Evolutionary conservation across 2,797 vertebrate species (phyloP), one percentile per base, ranked within the genome.

Genomic region (Varecia variegata): DNA sequence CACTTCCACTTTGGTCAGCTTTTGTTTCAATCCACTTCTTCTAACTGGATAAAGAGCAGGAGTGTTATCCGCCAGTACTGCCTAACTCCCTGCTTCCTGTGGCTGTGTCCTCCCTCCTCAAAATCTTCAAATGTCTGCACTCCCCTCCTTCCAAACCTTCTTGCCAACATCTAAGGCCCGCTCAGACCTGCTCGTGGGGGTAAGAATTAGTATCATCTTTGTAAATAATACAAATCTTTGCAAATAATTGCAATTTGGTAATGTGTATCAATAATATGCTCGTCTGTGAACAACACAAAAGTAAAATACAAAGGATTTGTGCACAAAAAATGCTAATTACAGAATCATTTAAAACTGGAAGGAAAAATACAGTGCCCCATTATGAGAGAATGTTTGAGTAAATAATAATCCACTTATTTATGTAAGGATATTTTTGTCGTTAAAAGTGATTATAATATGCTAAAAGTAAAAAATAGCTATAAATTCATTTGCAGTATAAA

Each of bases 351-450:
- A 73, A 87, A 96, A 83, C 27, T 77, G 76, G 21, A 88, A 94
- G 43, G 65, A 58, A 71, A 88, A 93, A 90, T 45, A 47, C 20
- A 91, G 70, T 67, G 86, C 67, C 74, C 79, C 50, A 58, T 97
- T 94, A 93, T 15, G 50, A 58, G 65, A 91, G 74, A 95, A 91
- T 82, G 70, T 90, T 86, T 95, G 74, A 30, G 68, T 88, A 97
- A 96, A 97, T 92, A 95, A 93, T 95, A 82, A 93, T 81, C 91
- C n/a, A 91, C 54, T 43, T 60, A 68, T 85, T 96, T 73, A 93
- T 70, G 14, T 71, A 88, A 97, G 54, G 32, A 50, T 87, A 95
- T 89, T 96, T 95, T 96, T 96, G 90, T 84, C 88, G 88, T 94
- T 77, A 83, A 94, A 92, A 96, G 92, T 88, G 17, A 97, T 88